Evolutionary conservation across 2,888 invertebrate species (phyloP).

Genomic region (Bhutanitis thaidina): DNA sequence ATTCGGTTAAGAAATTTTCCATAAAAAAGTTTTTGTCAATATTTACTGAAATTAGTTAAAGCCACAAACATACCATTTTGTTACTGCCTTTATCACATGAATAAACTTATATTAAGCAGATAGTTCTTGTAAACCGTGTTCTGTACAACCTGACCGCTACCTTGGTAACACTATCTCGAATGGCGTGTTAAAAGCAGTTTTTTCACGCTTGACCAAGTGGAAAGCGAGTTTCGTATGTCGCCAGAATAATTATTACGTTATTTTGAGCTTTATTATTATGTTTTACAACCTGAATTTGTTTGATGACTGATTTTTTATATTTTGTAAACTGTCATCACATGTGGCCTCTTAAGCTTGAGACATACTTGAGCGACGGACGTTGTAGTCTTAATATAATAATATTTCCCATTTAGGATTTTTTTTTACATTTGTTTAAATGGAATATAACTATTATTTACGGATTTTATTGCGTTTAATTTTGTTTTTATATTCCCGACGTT

Average conservation of each 20-base stretch:
- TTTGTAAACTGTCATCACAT: conserved; percentile 6
- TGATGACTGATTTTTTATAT: not conserved
- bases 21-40: too few relatives aligned
- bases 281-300: not conserved
- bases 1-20: too few relatives aligned
- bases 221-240: conserved; percentile 66
- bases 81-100: not conserved
- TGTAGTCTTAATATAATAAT: too few relatives aligned
- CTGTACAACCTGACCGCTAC: conserved; percentile 4
- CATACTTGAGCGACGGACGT: too few relatives aligned
- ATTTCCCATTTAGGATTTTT: too few relatives aligned
- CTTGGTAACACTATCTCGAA: conserved; percentile 51
- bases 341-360: not conserved
- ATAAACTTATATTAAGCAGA: not conserved
- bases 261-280: conserved; percentile 33
- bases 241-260: conserved; percentile 41
- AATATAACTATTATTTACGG: too few relatives aligned
- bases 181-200: conserved; percentile 62
- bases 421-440: too few relatives aligned
- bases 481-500: too few relatives aligned
- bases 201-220: conserved; percentile 70
- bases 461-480: too few relatives aligned
- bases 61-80: too few relatives aligned
- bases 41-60: too few relatives aligned
- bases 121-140: conserved; percentile 4